A percentile compares a stretch with the other conserved stretches of the same genome.
phyloP scores from a whole-genome alignment of 2,888 invertebrate species.

The Melieria omissa region DNA sequence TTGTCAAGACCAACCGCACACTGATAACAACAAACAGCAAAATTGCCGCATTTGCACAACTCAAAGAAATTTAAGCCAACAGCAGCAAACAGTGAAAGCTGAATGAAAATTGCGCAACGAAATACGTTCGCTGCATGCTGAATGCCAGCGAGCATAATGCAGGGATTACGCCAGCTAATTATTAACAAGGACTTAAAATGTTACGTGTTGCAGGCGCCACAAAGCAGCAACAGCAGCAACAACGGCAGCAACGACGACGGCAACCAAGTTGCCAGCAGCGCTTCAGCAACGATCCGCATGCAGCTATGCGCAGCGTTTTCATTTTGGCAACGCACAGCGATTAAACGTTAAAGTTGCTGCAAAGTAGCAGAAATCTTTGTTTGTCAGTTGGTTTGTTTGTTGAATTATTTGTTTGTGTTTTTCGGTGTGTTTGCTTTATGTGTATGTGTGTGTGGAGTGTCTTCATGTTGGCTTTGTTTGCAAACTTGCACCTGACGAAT shows the following conservation, averaged over 20 bases:
- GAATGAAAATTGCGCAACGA: not conserved
- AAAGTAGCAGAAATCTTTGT: not conserved
- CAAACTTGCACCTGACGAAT: not conserved
- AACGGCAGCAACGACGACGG: not conserved
- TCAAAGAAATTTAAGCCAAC: slow-evolving; percentile 3
- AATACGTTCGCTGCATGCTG: slow-evolving; percentile 24
- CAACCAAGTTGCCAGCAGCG: not conserved
- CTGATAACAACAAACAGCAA: not conserved
- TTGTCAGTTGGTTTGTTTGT: not conserved
- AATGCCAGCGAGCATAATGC: slow-evolving; percentile 36
- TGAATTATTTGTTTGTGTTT: not conserved
- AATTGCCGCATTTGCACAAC: not conserved
- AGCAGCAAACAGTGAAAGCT: not conserved
- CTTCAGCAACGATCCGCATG: no score
- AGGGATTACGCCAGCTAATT: slow-evolving; percentile 51
- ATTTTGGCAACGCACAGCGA: no score
- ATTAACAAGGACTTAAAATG: slow-evolving; percentile 50
- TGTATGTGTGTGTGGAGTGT: not conserved
- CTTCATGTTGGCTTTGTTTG: not conserved
- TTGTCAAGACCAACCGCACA: no score
- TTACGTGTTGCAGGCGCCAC: slow-evolving; percentile 41
- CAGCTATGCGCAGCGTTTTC: no score
- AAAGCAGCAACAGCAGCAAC: not conserved
- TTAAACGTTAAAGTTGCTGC: no score
- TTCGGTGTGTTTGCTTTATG: slow-evolving; percentile 6